A percentile compares a stretch with the other conserved stretches of the same genome.
Conservation (phyloP, 1,140 invertebrate species). For the Liolophura sinensis region DNA sequence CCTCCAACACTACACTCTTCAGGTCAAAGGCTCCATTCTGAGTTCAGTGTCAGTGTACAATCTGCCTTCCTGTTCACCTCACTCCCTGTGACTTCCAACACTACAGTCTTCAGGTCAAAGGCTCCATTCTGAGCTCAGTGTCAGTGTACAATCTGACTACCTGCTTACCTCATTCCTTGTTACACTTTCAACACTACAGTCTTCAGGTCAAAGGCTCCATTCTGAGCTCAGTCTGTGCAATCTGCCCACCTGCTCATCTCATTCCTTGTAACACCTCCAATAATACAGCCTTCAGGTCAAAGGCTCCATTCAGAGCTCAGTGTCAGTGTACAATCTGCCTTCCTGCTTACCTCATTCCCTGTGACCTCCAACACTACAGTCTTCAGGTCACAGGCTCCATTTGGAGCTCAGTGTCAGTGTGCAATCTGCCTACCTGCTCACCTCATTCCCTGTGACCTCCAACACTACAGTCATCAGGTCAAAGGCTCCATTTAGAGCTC, state of each 20-base stretch:
- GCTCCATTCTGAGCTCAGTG: constrained; percentile 76
- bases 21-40: too few relatives aligned
- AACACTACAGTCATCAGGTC: too few relatives aligned
- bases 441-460: constrained; percentile 79
- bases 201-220: constrained; percentile 67
- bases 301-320: constrained; percentile 70
- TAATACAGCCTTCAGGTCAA: constrained; percentile 77
- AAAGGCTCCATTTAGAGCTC: too few relatives aligned
- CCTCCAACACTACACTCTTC: constrained; percentile 77
- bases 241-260: constrained; percentile 70
- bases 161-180: constrained; percentile 80
- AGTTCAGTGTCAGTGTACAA: too few relatives aligned
- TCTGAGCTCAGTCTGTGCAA: not conserved
- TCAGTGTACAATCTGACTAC: constrained; percentile 19
- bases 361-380: constrained; percentile 80
- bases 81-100: too few relatives aligned
- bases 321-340: too few relatives aligned
- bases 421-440: constrained; percentile 66
- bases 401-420: constrained; percentile 67
- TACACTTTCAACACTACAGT: constrained; percentile 81
- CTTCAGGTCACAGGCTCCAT: constrained; percentile 71
- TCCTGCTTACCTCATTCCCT: constrained; percentile 73
- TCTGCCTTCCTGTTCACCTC: constrained; percentile 65
- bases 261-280: constrained; percentile 83
- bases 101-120: too few relatives aligned